A percentile compares a stretch with the other conserved stretches of the same genome.
phyloP scores from a whole-genome alignment of 2,888 invertebrate genomes.

The Synanthedon vespiformis region DNA sequence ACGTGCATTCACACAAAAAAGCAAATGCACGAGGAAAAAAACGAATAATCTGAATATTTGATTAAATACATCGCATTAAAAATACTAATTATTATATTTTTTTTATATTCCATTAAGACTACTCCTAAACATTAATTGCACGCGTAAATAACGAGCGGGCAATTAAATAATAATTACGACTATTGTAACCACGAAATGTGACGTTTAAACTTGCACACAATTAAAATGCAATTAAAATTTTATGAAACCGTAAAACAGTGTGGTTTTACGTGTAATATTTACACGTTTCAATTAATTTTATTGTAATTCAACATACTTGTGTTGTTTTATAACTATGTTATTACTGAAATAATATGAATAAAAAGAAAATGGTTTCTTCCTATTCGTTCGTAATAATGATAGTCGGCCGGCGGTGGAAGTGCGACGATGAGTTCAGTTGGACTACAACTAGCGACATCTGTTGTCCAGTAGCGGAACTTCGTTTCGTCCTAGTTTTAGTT shows the following conservation, averaged over 20 bases:
- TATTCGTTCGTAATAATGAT: background rate
- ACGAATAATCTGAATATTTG: too few relatives aligned
- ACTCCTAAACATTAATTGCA: background rate
- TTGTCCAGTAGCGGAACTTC: slow-evolving; percentile 46
- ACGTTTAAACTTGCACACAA: background rate
- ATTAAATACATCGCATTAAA: too few relatives aligned
- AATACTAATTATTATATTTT: background rate
- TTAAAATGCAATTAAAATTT: background rate
- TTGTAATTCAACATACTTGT: background rate
- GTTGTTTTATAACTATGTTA: background rate
- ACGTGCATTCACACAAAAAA: too few relatives aligned
- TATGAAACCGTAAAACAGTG: background rate
- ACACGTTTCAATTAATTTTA: background rate
- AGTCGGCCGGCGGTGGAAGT: background rate
- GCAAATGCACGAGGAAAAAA: too few relatives aligned
- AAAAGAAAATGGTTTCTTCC: background rate
- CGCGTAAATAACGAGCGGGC: slow-evolving; percentile 3
- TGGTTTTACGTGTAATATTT: too few relatives aligned
- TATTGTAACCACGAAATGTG: background rate
- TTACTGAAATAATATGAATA: background rate
- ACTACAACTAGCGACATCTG: slow-evolving; percentile 47
- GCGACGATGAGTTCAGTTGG: background rate
- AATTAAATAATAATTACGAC: slow-evolving; percentile 2
- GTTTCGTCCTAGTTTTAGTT: background rate
- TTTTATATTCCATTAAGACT: background rate